Base-by-base conservation (phyloP, 2,113 vertebrate species). In the Gobius niger region DNA sequence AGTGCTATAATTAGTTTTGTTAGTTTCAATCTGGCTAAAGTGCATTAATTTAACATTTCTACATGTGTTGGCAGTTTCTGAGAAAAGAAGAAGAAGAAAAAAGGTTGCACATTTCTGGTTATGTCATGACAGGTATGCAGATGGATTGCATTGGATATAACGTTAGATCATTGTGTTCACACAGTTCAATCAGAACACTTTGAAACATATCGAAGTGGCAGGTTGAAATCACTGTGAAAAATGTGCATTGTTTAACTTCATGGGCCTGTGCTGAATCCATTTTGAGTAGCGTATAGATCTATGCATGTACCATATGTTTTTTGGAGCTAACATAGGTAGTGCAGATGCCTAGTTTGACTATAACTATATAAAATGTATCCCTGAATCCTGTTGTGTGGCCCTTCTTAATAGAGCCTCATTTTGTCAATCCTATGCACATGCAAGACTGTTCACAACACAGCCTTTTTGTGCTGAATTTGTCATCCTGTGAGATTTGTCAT, bases 21-120 rank as follows among this genome's bases (percentile, higher is more conserved):
- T 71, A 74, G 74, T 74, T 69, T 63, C 14, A 78, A 76, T 77
- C 60, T 85, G 67, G 62, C 57, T 67, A 47, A 7, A 52, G 64
- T 7, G 24, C n/a, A 73, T 60, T 16, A 53, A 67, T 63, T 63
- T 12, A 73, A 63, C 18, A 15, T 7, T 19, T 5, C 3, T 13
- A 6, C 44, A 44, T 52, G 11, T 14, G 11, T 12, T 50, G 47
- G 12, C 47, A 44, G 54, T 6, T 34, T 34, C 3, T 34, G 3
- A 34, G 24, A 34, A 34, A 34, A 34, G 24, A 34, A 3, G 24
- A 34, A 34, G 24, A n/a, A n/a, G 24, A 34, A 34, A 34, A 34
- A 34, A 34, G 24, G 24, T 24, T 34, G 5, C 3, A 34, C 24
- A 4, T 42, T n/a, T 60, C 40, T 44, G 57, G 40, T 59, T 34